Evolutionary conservation across 2,113 vertebrate genomes (phyloP).

Genomic region (Machaerirhynchus nigripectus): DNA sequence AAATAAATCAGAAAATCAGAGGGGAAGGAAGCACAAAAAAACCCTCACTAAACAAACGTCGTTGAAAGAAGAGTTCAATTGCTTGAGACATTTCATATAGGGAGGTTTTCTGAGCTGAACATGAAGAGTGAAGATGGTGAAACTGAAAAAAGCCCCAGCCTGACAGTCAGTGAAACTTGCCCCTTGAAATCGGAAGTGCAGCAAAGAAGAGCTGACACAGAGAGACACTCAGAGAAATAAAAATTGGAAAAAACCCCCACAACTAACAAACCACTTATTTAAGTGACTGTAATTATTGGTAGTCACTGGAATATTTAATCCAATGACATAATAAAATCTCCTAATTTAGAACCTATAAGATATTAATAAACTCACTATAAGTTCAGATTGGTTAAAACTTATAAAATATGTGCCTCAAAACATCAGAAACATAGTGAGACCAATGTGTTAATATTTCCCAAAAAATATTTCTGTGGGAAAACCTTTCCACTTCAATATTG

Average conservation of each 20-base stretch:
- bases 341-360: background rate
- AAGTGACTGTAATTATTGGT: background rate
- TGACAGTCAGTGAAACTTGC: background rate
- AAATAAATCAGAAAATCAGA: background rate
- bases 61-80: background rate
- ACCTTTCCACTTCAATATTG: background rate
- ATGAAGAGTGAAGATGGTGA: background rate
- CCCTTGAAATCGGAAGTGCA: background rate
- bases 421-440: background rate
- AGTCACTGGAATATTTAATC: background rate
- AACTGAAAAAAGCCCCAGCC: background rate
- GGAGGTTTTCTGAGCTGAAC: background rate
- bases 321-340: background rate
- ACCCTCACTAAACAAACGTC: background rate
- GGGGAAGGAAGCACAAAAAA: background rate
- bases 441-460: background rate
- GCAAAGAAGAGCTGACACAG: background rate
- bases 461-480: background rate
- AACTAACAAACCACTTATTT: background rate
- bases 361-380: background rate
- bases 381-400: background rate
- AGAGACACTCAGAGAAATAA: background rate
- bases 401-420: background rate
- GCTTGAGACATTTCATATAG: background rate
- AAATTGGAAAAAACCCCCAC: accelerated